Evolutionary conservation across 2,888 invertebrate species (phyloP), one percentile per base, ranked within the genome.

Genomic region (Stenolophus ochropezus): DNA sequence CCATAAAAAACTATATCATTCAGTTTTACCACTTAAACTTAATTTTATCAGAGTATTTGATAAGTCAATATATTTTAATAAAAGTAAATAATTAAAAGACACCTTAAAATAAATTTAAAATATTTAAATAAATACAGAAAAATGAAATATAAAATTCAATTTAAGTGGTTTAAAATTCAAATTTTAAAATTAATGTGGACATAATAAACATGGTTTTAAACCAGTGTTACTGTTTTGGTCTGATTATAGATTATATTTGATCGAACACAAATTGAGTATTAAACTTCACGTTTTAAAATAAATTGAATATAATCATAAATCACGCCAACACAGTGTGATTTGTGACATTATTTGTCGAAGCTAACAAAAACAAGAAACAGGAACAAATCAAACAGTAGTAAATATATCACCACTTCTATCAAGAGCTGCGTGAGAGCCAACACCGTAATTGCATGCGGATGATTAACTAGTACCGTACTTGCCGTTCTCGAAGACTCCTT

Each of bases 401-500:
- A 21, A 23, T 73, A 80, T n/a, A 56, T 21, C 11, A 80, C 33
- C 27, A 16, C 20, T 27, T 73, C 4, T 1, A 80, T 51, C 0
- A 80, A 23, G 11, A 47, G 33, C 47, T 80, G 27, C 14, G 71
- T 80, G 23, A 73, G 18, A 23, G 56, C 80, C 16, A 82, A 42
- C 21, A 77, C 73, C 51, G 73, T 42, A 5, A 58, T 49, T 11
- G 16, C 8, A 20, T 11, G 42, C 5, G 21, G 27, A 3, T 80
- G 56, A 85, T 89, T 90, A 92, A 85, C 94, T 94, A 87, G 96
- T 96, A 88, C 96, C 96, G 88, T 95, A 95, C 90, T 96, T 96
- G 87, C 96, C 95, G 90, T 94, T 94, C 90, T 96, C 96, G 91
- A 96, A 96, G 86, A 96, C 93, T 85, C 96, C 96, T 90, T 95